Evolutionary conservation across 2,888 invertebrate genomes (phyloP).

Genomic region (Erynnis tages): DNA sequence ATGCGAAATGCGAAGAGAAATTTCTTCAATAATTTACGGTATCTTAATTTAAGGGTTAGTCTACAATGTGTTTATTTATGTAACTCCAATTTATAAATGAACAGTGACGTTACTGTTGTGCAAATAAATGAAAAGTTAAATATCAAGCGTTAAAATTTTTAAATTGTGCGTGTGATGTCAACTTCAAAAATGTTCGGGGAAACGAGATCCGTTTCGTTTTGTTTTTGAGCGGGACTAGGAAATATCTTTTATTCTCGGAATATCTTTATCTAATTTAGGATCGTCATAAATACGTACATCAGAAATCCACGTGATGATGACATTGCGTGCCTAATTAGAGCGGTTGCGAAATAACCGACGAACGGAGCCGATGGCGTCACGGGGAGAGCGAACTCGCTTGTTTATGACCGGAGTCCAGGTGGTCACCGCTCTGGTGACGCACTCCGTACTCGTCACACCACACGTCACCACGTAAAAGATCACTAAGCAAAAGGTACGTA

Average conservation of each 20-base stretch:
- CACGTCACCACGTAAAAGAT: slow-evolving; percentile 7
- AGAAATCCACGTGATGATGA: slow-evolving; percentile 31
- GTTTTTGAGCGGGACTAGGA: slow-evolving; percentile 12
- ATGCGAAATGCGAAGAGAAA: no score
- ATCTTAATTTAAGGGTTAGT: no score
- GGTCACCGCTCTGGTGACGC: slow-evolving; percentile 13
- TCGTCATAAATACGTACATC: slow-evolving; percentile 26
- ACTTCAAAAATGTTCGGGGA: no score
- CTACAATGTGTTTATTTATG: no score
- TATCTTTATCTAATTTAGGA: slow-evolving; percentile 21
- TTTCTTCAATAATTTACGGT: no score
- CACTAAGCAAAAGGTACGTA: no score
- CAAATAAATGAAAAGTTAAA: no score
- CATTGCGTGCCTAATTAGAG: slow-evolving; percentile 31
- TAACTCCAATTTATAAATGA: no score
- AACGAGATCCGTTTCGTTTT: not conserved
- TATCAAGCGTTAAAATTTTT: no score
- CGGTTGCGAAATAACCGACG: slow-evolving; percentile 33
- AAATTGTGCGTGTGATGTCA: no score
- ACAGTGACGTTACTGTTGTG: no score
- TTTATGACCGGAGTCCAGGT: slow-evolving; percentile 22
- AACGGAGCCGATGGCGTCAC: slow-evolving; percentile 31
- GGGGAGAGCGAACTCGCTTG: slow-evolving; percentile 19
- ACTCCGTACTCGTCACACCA: not conserved
- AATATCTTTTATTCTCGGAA: slow-evolving; percentile 10